Conservation (phyloP, 2,113 vertebrate genomes). For the Nycticorax nycticorax region DNA sequence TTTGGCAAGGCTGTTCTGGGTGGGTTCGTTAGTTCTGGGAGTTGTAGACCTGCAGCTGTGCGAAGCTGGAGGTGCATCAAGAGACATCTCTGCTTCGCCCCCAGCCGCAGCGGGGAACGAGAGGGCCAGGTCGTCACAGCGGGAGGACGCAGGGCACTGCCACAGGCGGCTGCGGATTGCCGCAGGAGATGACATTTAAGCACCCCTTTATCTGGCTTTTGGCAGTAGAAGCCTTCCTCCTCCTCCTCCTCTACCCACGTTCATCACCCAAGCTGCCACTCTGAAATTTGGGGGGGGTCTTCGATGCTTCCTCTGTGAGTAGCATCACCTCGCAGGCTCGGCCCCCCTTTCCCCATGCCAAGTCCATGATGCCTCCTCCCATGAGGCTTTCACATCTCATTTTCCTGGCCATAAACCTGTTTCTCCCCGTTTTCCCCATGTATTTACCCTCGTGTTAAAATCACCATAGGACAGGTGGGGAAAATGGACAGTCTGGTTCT, state of each 20-base stretch:
- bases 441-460: not conserved
- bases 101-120: not conserved
- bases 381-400: not conserved
- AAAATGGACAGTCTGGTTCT: not conserved
- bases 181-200: not conserved
- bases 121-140: not conserved
- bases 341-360: not conserved
- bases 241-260: not conserved
- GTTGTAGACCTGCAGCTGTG: not conserved
- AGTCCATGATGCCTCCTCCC: not conserved
- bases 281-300: not conserved
- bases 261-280: not conserved
- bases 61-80: not conserved
- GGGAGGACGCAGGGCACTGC: not conserved
- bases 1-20: too few relatives aligned
- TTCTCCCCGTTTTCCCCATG: not conserved
- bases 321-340: not conserved
- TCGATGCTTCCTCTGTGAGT: not conserved
- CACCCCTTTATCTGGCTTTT: not conserved
- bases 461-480: not conserved
- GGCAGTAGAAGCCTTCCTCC: not conserved
- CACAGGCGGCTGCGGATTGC: not conserved
- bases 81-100: not conserved
- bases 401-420: not conserved
- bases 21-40: not conserved